phyloP scores from a whole-genome alignment of 2,113 vertebrate species.

The Danio rerio region DNA sequence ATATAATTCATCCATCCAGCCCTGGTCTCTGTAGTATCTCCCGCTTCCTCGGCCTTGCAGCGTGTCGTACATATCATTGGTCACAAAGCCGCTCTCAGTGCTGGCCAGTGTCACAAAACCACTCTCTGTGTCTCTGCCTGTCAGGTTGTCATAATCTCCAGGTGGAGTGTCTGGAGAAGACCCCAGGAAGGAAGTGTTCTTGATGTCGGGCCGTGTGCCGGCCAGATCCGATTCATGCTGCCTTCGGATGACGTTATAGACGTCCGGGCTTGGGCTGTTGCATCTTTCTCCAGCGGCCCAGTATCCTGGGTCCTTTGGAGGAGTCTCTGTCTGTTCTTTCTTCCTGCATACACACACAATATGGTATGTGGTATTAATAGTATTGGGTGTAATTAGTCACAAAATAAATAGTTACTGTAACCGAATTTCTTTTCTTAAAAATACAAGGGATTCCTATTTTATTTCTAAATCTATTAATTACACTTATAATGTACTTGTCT shows the following conservation, averaged over 20 bases:
- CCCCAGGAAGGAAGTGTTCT: conserved; percentile 89
- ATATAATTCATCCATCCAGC: conserved; percentile 89
- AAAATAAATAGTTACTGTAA: no score
- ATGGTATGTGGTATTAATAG: no score
- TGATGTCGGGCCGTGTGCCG: conserved; percentile 81
- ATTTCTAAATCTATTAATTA: no score
- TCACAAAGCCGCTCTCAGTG: conserved; percentile 87
- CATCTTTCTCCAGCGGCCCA: conserved; percentile 71
- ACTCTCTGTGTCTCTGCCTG: conserved; percentile 77
- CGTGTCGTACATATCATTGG: conserved; percentile 88
- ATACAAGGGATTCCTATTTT: no score
- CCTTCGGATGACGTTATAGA: conserved; percentile 86
- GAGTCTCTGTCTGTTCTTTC: conserved; percentile 64
- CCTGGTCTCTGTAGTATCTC: conserved; percentile 71
- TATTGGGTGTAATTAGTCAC: no score
- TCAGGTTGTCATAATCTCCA: conserved; percentile 80
- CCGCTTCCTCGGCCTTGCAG: conserved; percentile 68
- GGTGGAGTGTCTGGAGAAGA: conserved; percentile 76
- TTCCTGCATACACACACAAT: conserved; percentile 63
- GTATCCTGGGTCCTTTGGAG: conserved; percentile 71
- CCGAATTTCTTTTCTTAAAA: no score
- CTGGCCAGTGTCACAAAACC: conserved; percentile 83
- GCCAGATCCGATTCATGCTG: conserved; percentile 88
- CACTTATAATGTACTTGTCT: no score
- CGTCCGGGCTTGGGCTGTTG: conserved; percentile 80